Conservation (phyloP, 2,797 vertebrate species). For the Enteromius radiatus region DNA sequence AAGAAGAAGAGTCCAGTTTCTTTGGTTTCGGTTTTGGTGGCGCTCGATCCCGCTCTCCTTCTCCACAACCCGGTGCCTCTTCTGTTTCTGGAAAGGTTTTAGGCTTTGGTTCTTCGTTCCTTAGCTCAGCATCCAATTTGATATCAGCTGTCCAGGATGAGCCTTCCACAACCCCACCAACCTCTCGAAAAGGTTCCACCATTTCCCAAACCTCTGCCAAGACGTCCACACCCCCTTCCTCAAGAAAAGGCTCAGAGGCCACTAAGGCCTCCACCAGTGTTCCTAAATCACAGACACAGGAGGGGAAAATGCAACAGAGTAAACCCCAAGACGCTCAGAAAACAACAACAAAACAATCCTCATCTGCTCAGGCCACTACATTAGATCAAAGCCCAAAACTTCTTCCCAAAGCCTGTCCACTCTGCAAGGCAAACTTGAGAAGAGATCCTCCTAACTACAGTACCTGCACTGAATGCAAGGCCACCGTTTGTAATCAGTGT, state of each 20-base stretch:
- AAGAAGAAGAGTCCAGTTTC: slow-evolving; percentile 55
- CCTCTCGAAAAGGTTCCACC: slow-evolving; percentile 64
- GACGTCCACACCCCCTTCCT: slow-evolving; percentile 68
- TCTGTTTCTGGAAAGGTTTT: slow-evolving; percentile 84
- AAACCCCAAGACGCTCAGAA: slow-evolving; percentile 27
- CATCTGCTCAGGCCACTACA: slow-evolving; percentile 55
- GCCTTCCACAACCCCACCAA: slow-evolving; percentile 65
- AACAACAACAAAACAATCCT: slow-evolving; percentile 47
- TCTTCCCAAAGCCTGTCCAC: slow-evolving; percentile 72
- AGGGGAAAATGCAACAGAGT: slow-evolving; percentile 25
- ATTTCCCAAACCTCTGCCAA: slow-evolving; percentile 68
- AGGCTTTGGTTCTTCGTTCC: slow-evolving; percentile 93
- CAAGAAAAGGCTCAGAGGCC: slow-evolving; percentile 61
- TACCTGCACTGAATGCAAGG: slow-evolving; percentile 84
- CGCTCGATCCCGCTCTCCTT: slow-evolving; percentile 74
- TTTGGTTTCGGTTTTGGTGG: slow-evolving; percentile 61
- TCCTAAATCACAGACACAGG: slow-evolving; percentile 52
- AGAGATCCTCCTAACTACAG: slow-evolving; percentile 81
- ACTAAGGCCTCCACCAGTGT: slow-evolving; percentile 38
- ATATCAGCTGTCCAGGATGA: slow-evolving; percentile 84
- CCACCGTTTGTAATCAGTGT: slow-evolving; percentile 83
- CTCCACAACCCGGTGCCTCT: slow-evolving; percentile 77
- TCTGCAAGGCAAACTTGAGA: slow-evolving; percentile 83
- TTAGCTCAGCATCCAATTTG: slow-evolving; percentile 92
- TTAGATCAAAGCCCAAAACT: slow-evolving; percentile 65